phyloP scores from a whole-genome alignment of 2,888 invertebrate species.

The Drosophila peninsularis region DNA sequence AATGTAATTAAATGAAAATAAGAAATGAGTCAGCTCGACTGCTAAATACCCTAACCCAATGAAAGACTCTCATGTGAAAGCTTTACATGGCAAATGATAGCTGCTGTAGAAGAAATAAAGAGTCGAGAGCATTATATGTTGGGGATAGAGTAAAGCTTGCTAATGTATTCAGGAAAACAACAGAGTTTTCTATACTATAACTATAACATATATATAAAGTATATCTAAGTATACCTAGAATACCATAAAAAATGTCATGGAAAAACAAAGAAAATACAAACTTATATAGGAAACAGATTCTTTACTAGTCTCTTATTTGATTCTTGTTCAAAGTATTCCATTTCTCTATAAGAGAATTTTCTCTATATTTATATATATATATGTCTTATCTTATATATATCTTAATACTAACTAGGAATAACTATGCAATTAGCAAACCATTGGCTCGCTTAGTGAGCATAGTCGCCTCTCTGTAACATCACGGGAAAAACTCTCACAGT shows the following conservation, averaged over 20 bases:
- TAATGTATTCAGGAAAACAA: background rate
- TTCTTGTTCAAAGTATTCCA: background rate
- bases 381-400: background rate
- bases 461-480: background rate
- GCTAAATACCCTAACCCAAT: background rate
- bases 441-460: background rate
- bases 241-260: too few relatives aligned
- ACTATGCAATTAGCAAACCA: too few relatives aligned
- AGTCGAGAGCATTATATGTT: too few relatives aligned
- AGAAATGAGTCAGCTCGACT: background rate
- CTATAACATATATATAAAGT: too few relatives aligned
- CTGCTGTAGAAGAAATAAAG: too few relatives aligned
- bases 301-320: background rate
- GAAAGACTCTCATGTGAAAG: background rate
- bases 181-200: background rate
- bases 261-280: background rate
- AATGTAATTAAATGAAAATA: slow-evolving; percentile 69
- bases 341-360: background rate
- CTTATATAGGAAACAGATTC: background rate
- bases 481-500: background rate
- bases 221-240: background rate
- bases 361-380: too few relatives aligned
- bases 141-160: too few relatives aligned
- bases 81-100: background rate
- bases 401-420: background rate